Base-by-base conservation (phyloP, 2,888 invertebrate genomes). In the Autographa gamma region DNA sequence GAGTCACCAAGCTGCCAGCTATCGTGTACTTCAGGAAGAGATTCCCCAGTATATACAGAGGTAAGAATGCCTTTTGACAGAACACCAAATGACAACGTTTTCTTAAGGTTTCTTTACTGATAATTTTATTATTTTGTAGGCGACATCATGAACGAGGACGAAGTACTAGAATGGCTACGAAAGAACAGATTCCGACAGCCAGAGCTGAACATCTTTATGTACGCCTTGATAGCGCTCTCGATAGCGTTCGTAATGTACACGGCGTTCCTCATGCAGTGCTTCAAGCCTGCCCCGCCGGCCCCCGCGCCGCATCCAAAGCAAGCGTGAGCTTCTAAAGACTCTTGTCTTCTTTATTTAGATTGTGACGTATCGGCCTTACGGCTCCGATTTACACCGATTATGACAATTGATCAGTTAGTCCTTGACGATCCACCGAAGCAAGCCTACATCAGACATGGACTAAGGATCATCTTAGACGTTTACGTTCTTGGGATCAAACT, bases 171-270 rank as follows among this genome's bases (percentile, higher is more conserved):
- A 86, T 99, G 99, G 99, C 95, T 99, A 80, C 97, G 98, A 84
- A 99, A 98, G 94, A 98, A 99, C 92, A 97, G 99, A 83, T 99
- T 98, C 96, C 97, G 98, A 64, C 98, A 98, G 88, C 98, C 99
- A 0, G 99, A 99, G 91, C 93, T 99, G 59, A 99, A 98, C 90
- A 97, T 99, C 83, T 99, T 99, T 92, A 99, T 99, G 98, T 99
- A 98, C 92, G 98, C 98, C 64, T 96, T 98, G 85, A 97, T 98
- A 89, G 98, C 98, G 31, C 97, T 99, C 80, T 97, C 98, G 66
- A 96, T 98, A 87, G 97, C 98, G 62, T 99, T 99, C 90, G 96
- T 98, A 56, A 96, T 98, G 93, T 99, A 99, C 92, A 99, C 99
- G 18, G 97, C 98, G 69, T 99, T 99, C 94, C 96, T 99, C 76